These are phyloP conservation scores for Holacanthella duospinosa DNA, from an alignment of 2,888 invertebrate species.

Conservation along the genomic window DNA sequence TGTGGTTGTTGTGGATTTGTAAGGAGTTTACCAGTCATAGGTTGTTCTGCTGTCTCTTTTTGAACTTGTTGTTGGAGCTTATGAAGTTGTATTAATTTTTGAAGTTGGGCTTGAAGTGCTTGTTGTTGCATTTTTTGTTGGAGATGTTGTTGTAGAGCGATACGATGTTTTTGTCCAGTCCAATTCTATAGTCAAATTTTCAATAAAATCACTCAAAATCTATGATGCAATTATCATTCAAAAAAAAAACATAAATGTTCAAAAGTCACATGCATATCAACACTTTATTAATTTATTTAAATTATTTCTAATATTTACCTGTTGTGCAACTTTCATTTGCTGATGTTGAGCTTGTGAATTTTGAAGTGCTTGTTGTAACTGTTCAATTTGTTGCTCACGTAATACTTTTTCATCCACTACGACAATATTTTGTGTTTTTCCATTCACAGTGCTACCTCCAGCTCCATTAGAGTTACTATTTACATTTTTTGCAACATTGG, in stretches of 20 bases:
- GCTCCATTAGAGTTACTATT: not conserved
- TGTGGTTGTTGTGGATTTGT: constrained; percentile 35
- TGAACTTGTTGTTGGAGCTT: constrained; percentile 40
- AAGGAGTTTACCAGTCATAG: constrained; percentile 12
- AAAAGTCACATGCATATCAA: too few species aligned
- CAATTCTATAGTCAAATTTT: constrained; percentile 7
- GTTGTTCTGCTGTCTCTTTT: constrained; percentile 37
- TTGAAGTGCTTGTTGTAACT: constrained; percentile 68
- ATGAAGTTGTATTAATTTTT: constrained; percentile 41
- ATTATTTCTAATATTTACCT: constrained; percentile 10
- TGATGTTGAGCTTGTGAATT: constrained; percentile 66
- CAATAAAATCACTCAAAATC: not conserved
- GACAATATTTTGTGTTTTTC: not conserved
- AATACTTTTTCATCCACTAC: constrained; percentile 58
- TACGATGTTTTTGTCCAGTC: constrained; percentile 32
- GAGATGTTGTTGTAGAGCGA: constrained; percentile 53
- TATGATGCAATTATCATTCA: not conserved
- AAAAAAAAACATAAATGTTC: not conserved
- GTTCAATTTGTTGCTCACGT: constrained; percentile 77
- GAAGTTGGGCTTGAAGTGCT: constrained; percentile 42
- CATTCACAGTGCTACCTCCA: constrained; percentile 3
- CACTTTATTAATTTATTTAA: too few species aligned
- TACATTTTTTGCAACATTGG: constrained; percentile 2
- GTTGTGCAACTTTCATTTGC: constrained; percentile 31
- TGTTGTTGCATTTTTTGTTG: constrained; percentile 60